Conservation (phyloP, 1,140 invertebrate genomes). For the Drosophila orena region DNA sequence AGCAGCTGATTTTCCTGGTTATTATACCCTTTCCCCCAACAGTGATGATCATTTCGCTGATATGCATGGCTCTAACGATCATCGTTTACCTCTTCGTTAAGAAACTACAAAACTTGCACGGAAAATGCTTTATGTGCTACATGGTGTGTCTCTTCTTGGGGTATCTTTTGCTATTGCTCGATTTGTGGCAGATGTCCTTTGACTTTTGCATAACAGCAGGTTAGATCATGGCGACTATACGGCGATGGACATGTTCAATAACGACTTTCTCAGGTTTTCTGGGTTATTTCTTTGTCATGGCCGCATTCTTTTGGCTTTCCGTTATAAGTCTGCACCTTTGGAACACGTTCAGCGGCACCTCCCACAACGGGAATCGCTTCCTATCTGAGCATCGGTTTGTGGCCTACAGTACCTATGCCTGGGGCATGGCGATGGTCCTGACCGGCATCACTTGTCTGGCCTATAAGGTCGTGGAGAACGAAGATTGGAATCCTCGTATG, state of each 20-base stretch:
- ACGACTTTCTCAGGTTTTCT: constrained; percentile 85
- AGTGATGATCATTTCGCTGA: constrained; percentile 88
- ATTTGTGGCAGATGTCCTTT: constrained; percentile 40
- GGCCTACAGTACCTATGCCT: constrained; percentile 89
- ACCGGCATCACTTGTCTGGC: constrained; percentile 80
- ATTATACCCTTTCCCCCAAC: constrained; percentile 40
- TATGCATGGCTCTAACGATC: constrained; percentile 89
- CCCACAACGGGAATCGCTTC: constrained; percentile 50
- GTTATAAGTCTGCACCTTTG: constrained; percentile 91
- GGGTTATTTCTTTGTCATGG: constrained; percentile 90
- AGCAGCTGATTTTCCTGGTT: neutral
- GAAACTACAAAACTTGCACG: constrained; percentile 89
- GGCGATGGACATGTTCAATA: neutral
- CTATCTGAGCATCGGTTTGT: constrained; percentile 85
- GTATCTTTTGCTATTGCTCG: constrained; percentile 87
- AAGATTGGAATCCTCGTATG: constrained; percentile 85
- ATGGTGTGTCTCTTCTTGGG: constrained; percentile 87
- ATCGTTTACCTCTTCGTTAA: constrained; percentile 89
- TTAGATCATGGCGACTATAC: neutral
- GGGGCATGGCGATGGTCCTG: constrained; percentile 87
- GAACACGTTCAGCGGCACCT: constrained; percentile 88
- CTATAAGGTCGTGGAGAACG: constrained; percentile 52
- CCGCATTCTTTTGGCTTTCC: constrained; percentile 91
- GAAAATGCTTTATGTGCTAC: constrained; percentile 90
- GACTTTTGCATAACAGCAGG: constrained; percentile 8